A percentile compares a stretch with the other conserved stretches of the same genome.
phyloP scores from a whole-genome alignment of 2,113 vertebrate genomes.

The Passer montanus region DNA sequence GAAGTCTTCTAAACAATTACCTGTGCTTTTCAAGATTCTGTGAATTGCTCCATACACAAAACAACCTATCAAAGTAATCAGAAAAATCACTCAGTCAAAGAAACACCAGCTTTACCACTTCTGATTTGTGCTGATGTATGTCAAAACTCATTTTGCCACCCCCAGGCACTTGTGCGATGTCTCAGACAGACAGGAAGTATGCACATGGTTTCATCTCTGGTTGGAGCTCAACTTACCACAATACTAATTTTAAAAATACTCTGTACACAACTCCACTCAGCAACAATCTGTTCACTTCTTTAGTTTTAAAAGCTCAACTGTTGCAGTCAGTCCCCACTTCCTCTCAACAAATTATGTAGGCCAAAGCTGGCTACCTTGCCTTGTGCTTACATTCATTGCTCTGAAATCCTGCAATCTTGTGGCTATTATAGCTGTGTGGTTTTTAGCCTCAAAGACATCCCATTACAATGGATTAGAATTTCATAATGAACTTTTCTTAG shows the following conservation, averaged over 20 bases:
- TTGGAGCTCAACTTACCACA: constrained; percentile 20
- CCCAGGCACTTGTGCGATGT: background rate
- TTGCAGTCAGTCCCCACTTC: constrained; percentile 23
- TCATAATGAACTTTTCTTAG: constrained; percentile 26
- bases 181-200: constrained; percentile 53
- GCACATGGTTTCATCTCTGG: constrained; percentile 7
- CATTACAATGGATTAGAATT: constrained; percentile 20
- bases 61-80: background rate
- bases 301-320: constrained; percentile 36
- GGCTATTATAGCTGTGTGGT: background rate
- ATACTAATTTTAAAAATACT: constrained; percentile 58
- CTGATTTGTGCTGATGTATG: background rate
- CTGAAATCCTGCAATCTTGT: constrained; percentile 19
- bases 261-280: constrained; percentile 2
- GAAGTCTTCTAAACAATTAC: background rate
- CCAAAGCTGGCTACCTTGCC: background rate
- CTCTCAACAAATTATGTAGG: constrained; percentile 23
- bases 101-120: background rate
- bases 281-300: constrained; percentile 45
- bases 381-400: background rate
- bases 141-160: constrained; percentile 39
- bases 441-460: constrained; percentile 21
- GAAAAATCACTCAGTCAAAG: constrained; percentile 18
- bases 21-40: background rate
- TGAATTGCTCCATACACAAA: background rate